Percentiles rank a stretch among this genome's conserved stretches.
Evolutionary conservation across 2,888 invertebrate genomes (phyloP).

Genomic region (Atethmia centrago): DNA sequence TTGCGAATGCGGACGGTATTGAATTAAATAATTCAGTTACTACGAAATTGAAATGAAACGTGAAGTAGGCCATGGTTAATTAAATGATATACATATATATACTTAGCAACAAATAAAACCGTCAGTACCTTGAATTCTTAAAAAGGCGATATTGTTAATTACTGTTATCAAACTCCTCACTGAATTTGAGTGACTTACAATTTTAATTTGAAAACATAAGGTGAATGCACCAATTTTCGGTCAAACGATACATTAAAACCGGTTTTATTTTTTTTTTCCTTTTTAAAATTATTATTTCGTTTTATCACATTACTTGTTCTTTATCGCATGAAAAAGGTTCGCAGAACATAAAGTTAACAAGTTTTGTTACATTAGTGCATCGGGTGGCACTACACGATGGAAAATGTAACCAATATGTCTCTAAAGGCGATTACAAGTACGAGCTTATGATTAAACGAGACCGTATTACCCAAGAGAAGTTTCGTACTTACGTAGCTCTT

Average conservation of each 20-base stretch:
- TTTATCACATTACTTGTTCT: slow-evolving; percentile 12
- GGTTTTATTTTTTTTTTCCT: background rate
- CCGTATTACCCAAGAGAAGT: slow-evolving; percentile 71
- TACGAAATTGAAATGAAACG: background rate
- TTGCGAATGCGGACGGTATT: slow-evolving; percentile 36
- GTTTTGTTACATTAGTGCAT: slow-evolving; percentile 24
- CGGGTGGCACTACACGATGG: slow-evolving; percentile 13
- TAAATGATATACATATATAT: background rate
- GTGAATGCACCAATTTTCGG: slow-evolving; percentile 50
- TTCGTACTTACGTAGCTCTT: slow-evolving; percentile 66
- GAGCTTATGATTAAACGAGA: slow-evolving; percentile 67
- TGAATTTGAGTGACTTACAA: slow-evolving; percentile 18
- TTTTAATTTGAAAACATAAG: slow-evolving; percentile 16
- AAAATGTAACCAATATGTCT: slow-evolving; percentile 47
- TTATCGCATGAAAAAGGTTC: slow-evolving; percentile 9
- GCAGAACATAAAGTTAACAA: slow-evolving; percentile 5
- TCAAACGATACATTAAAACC: slow-evolving; percentile 11
- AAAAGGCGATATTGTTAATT: background rate
- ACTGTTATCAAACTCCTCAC: slow-evolving; percentile 6
- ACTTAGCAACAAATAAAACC: background rate
- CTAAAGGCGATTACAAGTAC: slow-evolving; percentile 63
- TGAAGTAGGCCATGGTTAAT: background rate
- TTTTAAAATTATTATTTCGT: slow-evolving; percentile 11
- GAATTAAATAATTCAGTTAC: slow-evolving; percentile 18
- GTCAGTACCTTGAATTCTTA: background rate